phyloP scores from a whole-genome alignment of 1,140 invertebrate species.

The Diabrotica undecimpunctata region DNA sequence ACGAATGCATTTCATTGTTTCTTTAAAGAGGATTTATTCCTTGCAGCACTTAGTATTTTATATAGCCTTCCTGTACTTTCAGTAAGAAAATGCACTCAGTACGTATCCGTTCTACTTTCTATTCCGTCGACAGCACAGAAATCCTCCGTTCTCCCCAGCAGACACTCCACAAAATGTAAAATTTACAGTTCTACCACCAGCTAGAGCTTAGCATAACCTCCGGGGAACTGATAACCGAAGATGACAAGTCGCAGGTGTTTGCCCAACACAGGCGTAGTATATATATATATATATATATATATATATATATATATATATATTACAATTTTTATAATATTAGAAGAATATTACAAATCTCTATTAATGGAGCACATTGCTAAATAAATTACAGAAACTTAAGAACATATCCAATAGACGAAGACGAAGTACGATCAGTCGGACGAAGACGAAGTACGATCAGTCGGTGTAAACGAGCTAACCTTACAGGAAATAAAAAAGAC shows the following conservation, averaged over 20 bases:
- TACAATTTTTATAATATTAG: too few relatives aligned
- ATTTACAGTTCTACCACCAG: constrained; percentile 19
- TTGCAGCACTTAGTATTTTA: neutral
- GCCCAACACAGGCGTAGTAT: constrained; percentile 2
- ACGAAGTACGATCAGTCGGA: too few relatives aligned
- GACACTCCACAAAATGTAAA: constrained; percentile 26
- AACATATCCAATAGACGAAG: too few relatives aligned
- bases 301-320: too few relatives aligned
- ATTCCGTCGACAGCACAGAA: constrained; percentile 10
- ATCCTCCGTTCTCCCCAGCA: neutral
- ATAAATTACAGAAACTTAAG: too few relatives aligned
- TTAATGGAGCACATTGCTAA: too few relatives aligned
- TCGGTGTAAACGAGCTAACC: too few relatives aligned
- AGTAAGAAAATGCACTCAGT: neutral
- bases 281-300: neutral
- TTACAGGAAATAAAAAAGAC: too few relatives aligned
- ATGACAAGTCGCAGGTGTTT: constrained; percentile 29
- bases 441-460: too few relatives aligned
- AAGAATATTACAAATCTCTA: too few relatives aligned
- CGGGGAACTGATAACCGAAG: constrained; percentile 23
- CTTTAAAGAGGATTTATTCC: neutral
- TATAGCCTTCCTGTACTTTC: neutral
- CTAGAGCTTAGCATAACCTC: constrained; percentile 18
- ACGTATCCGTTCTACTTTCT: constrained; percentile 5
- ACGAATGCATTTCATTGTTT: neutral